phyloP scores from a whole-genome alignment of 2,113 vertebrate species.

The Bagarius yarrelli region DNA sequence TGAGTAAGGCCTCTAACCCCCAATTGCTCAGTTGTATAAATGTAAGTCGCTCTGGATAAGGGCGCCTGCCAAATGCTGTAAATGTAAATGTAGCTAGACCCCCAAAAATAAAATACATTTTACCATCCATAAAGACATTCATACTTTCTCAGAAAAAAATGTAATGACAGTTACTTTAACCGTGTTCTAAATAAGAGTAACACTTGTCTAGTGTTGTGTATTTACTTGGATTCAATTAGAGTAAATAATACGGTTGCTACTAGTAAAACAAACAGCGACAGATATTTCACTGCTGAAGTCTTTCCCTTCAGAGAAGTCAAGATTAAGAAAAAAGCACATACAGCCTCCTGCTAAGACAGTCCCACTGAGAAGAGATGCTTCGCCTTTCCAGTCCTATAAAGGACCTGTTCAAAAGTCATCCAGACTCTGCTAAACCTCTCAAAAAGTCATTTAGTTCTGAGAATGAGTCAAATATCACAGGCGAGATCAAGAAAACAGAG shows the following conservation, averaged over 20 bases:
- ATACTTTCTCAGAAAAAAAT: neutral
- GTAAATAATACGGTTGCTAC: neutral
- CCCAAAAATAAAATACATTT: neutral
- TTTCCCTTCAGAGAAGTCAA: neutral
- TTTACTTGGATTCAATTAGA: neutral
- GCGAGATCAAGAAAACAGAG: neutral
- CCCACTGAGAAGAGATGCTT: neutral
- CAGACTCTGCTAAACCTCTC: neutral
- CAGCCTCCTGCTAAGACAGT: neutral
- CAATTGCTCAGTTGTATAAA: no score
- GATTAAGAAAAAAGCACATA: neutral
- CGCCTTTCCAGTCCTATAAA: neutral
- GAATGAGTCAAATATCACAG: conserved; percentile 9
- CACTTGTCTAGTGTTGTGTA: neutral
- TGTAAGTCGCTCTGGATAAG: no score
- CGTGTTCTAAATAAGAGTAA: neutral
- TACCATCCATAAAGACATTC: neutral
- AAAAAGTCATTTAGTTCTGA: conserved; percentile 16
- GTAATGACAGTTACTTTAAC: neutral
- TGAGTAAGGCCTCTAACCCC: no score
- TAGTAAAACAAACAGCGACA: neutral
- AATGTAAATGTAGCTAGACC: neutral
- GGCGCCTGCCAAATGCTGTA: no score
- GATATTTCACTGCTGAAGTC: neutral
- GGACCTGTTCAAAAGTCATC: conserved; percentile 5